Conservation (phyloP, 2,113 vertebrate species). For the Centropus unirufus region DNA sequence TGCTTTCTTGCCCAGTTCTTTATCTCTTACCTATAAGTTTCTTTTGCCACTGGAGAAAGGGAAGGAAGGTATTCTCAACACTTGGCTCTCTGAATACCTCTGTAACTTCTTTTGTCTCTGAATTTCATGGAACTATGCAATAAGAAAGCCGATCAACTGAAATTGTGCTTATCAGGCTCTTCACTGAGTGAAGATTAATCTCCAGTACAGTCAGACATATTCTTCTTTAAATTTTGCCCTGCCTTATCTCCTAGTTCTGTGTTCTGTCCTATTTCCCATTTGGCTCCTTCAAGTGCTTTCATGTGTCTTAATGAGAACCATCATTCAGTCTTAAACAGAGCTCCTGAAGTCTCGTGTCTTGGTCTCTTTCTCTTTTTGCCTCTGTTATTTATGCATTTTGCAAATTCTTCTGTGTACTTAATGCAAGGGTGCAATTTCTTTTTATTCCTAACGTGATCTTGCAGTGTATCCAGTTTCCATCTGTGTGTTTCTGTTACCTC, state of each 20-base stretch:
- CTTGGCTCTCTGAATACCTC: background rate
- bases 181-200: background rate
- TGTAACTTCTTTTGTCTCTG: background rate
- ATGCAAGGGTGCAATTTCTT: background rate
- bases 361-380: background rate
- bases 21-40: background rate
- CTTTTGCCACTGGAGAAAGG: background rate
- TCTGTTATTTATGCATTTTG: background rate
- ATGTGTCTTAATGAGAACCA: background rate
- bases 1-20: background rate
- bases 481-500: background rate
- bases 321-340: background rate
- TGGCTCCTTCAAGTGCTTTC: background rate
- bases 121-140: background rate
- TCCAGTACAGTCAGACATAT: background rate
- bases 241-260: background rate
- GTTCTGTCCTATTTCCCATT: background rate
- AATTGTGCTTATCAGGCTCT: background rate
- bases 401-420: background rate
- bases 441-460: background rate
- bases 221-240: background rate
- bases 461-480: background rate
- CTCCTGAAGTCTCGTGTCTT: background rate
- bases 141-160: background rate
- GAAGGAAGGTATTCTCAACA: background rate